Evolutionary conservation across 2,888 invertebrate species (phyloP), one percentile per base, ranked within the genome.

Genomic region (Lasioglossum pauxillum): DNA sequence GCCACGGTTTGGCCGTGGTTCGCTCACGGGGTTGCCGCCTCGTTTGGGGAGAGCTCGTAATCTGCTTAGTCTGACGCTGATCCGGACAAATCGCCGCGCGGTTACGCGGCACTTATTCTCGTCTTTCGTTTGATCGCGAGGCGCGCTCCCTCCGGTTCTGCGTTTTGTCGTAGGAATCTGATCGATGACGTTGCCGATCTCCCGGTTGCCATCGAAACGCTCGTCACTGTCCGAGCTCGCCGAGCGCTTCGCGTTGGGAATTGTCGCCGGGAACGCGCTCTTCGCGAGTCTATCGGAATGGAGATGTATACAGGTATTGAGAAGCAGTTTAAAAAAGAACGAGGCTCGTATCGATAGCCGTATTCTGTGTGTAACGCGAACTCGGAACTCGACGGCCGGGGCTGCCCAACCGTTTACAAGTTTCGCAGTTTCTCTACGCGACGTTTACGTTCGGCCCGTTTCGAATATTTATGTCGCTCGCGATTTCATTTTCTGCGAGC

Each of bases 61-160:
- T 96, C 96, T 96, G 95, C 96, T 96, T 96, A 96, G 95, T 94
- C 94, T 96, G 96, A 96, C 96, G 96, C 95, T 96, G 96, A 96
- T 96, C 96, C 96, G 96, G 95, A 96, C 96, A 96, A 96, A 96
- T 96, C 96, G 95, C 93, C 88, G 93, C 93, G 92, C 92, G 94
- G 93, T 95, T 94, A 94, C 94, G 94, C 94, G 92, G 93, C 94
- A 94, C 92, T 94, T 94, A 93, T 91, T 88, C 88, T 76, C 82
- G 84, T 84, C 89, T 90, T 79, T 88, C 88, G 90, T 87, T 89
- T 38, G 84, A 81, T 78, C 84, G 71, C 80, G 69, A 73, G 80
- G 27, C 69, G 49, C 46, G n/a, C 41, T 53, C 35, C 10, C 60
- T 41, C 23, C 16, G 76, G 49, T 35, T 46, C 44, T 38, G 78